phyloP scores from a whole-genome alignment of 2,888 invertebrate genomes.

The Osmoderma eremita region DNA sequence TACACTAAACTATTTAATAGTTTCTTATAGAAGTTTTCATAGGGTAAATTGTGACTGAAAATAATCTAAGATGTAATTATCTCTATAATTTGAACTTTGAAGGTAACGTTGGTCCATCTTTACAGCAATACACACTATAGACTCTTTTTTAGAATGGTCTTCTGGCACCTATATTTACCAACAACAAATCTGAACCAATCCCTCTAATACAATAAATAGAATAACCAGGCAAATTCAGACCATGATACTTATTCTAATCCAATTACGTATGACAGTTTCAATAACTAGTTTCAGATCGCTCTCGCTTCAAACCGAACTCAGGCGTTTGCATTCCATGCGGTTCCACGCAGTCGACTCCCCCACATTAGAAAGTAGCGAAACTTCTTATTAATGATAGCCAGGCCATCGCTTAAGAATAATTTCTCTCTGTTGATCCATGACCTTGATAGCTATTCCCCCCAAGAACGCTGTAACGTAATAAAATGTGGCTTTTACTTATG shows the following conservation, averaged over 20 bases:
- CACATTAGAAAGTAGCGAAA: constrained; percentile 48
- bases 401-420: constrained; percentile 38
- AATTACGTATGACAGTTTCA: constrained; percentile 1
- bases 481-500: neutral
- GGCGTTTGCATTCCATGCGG: neutral
- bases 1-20: no score
- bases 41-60: no score
- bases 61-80: no score
- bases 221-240: no score
- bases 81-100: no score
- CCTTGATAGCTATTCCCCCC: constrained; percentile 48
- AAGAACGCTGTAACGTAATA: constrained; percentile 39
- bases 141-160: no score
- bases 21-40: no score
- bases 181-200: no score
- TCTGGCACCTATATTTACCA: no score
- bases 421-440: constrained; percentile 48
- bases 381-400: constrained; percentile 30
- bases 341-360: constrained; percentile 43
- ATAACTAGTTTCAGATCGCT: constrained; percentile 4
- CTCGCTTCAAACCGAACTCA: neutral
- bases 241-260: neutral
- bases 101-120: no score
- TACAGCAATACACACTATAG: no score
- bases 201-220: no score